A percentile compares a stretch with the other conserved stretches of the same genome.
Evolutionary conservation across 2,888 invertebrate genomes (phyloP).

Genomic region (Saturnia pavonia): DNA sequence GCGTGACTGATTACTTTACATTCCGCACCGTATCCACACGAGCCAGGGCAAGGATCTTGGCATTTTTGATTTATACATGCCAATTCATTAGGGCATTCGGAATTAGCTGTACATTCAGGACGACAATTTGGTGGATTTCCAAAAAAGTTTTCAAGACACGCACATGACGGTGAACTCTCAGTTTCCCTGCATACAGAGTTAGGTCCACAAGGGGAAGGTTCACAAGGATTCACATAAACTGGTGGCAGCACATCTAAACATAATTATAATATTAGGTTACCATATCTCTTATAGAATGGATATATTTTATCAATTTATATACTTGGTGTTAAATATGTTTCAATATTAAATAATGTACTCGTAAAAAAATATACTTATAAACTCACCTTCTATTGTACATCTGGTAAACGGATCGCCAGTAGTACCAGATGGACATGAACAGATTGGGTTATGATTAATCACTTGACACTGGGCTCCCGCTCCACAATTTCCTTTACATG

Average conservation of each 20-base stretch:
- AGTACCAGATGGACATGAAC: conserved; percentile 84
- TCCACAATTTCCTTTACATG: conserved; percentile 88
- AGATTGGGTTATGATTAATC: conserved; percentile 88
- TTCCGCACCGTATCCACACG: conserved; percentile 87
- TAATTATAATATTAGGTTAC: not conserved
- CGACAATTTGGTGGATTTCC: conserved; percentile 88
- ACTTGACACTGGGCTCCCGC: conserved; percentile 86
- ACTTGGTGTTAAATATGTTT: not conserved
- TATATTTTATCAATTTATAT: too few relatives aligned
- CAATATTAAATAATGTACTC: not conserved
- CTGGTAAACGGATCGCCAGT: conserved; percentile 88
- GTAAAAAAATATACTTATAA: not conserved
- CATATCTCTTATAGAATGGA: not conserved
- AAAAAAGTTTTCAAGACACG: conserved; percentile 85
- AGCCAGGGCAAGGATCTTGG: conserved; percentile 87
- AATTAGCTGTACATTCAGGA: conserved; percentile 88
- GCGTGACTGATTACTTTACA: conserved; percentile 89
- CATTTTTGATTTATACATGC: conserved; percentile 90
- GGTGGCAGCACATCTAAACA: conserved; percentile 57
- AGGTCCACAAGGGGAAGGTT: conserved; percentile 89
- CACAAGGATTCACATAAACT: conserved; percentile 81
- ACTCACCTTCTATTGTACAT: conserved; percentile 84
- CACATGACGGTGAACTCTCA: conserved; percentile 85
- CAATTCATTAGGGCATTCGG: conserved; percentile 85
- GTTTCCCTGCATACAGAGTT: conserved; percentile 84